Percentiles rank a stretch among this genome's conserved stretches.
These are phyloP conservation scores for Acromyrmex echinatior DNA, from an alignment of 1,140 invertebrate genomes.

Conservation along the genomic window DNA sequence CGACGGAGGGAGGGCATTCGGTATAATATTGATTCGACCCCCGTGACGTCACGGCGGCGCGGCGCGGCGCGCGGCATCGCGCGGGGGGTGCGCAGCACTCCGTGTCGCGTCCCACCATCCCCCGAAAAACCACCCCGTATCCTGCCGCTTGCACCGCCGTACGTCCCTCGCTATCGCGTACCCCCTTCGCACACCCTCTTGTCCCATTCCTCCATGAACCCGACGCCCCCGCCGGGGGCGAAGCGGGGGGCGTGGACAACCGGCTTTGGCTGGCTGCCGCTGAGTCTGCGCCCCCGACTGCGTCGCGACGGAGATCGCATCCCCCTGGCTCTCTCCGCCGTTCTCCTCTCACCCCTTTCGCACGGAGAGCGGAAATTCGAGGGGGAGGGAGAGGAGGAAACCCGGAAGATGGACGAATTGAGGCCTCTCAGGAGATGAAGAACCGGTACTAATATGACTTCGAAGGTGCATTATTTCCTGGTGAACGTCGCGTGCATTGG, in stretches of 20 bases:
- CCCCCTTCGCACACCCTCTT: background rate
- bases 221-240: conserved; percentile 54
- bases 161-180: conserved; percentile 19
- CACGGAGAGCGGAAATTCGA: conserved; percentile 38
- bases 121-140: background rate
- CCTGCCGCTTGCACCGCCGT: background rate
- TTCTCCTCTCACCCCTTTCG: conserved; percentile 3
- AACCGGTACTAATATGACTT: background rate
- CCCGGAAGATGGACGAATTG: background rate
- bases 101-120: background rate
- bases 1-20: conserved; percentile 69
- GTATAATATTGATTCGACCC: conserved; percentile 83
- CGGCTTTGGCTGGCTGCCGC: conserved; percentile 66
- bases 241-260: conserved; percentile 80
- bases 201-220: background rate
- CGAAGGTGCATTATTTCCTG: conserved; percentile 32
- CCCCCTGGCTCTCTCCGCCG: background rate
- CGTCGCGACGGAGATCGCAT: conserved; percentile 16
- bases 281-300: conserved; percentile 79
- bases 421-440: conserved; percentile 31
- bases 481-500: background rate
- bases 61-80: conserved; percentile 19
- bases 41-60: conserved; percentile 81
- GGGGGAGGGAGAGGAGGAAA: background rate
- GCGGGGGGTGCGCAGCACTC: conserved; percentile 68